Conservation (phyloP, 2,797 vertebrate species). For the Malacoctenus gilli region DNA sequence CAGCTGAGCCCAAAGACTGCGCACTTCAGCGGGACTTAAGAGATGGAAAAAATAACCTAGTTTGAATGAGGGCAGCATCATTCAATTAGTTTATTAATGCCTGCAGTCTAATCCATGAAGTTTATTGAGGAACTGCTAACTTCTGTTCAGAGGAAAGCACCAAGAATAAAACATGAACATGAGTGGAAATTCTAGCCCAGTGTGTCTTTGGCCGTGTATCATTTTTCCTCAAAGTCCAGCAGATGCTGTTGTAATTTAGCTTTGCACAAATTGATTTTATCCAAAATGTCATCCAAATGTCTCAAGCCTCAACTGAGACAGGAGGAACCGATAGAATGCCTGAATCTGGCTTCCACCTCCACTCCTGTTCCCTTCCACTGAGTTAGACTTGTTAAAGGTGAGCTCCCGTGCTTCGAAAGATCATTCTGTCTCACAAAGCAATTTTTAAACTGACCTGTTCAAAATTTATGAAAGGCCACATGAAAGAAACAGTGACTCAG, state of each 20-base stretch:
- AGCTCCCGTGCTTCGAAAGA: constrained; percentile 46
- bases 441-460: no score
- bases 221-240: no score
- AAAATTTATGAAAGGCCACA: no score
- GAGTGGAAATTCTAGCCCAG: no score
- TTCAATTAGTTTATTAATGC: neutral
- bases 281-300: constrained; percentile 41
- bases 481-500: neutral
- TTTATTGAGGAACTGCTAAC: neutral
- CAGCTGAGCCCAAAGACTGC: constrained; percentile 87
- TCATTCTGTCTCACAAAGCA: constrained; percentile 11
- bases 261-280: constrained; percentile 47
- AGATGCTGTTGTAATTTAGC: no score
- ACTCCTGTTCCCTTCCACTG: constrained; percentile 44
- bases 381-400: constrained; percentile 58
- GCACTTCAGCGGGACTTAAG: constrained; percentile 84
- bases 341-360: constrained; percentile 51
- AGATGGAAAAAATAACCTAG: constrained; percentile 7
- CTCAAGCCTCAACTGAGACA: constrained; percentile 7
- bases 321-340: constrained; percentile 44
- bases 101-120: neutral
- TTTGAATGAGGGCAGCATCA: neutral
- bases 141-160: neutral
- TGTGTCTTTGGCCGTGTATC: no score
- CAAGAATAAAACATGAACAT: no score